phyloP scores from a whole-genome alignment of 2,888 invertebrate species.

The Cheiracanthium punctorium region DNA sequence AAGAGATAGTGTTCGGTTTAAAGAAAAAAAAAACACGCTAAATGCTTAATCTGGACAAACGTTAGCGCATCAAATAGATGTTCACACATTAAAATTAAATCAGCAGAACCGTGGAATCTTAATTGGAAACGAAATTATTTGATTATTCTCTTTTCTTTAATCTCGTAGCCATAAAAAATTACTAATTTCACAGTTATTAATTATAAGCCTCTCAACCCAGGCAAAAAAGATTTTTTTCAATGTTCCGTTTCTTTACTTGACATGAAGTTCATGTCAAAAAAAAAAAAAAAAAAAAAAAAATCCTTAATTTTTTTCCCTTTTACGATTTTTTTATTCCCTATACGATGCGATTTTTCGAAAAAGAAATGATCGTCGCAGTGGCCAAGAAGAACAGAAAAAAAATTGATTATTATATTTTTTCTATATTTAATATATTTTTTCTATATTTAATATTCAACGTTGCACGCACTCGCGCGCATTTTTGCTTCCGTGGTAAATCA shows the following conservation, averaged over 20 bases:
- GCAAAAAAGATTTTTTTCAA: too few species aligned
- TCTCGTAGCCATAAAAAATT: not conserved
- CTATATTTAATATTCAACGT: conserved; percentile 55
- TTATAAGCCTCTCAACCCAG: not conserved
- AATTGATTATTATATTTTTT: too few species aligned
- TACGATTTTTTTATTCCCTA: not conserved
- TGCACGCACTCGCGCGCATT: conserved; percentile 26
- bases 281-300: not conserved
- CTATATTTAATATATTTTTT: conserved; percentile 24
- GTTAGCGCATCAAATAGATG: too few species aligned
- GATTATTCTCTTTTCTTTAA: not conserved
- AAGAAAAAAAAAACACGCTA: too few species aligned
- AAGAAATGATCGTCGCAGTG: not conserved
- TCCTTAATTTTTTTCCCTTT: not conserved
- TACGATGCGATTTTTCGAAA: not conserved
- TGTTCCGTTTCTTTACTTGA: too few species aligned
- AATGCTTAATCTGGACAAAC: too few species aligned
- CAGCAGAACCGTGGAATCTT: too few species aligned
- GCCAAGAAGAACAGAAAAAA: conserved; percentile 8
- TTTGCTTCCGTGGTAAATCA: conserved; percentile 20
- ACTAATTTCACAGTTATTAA: conserved; percentile 1
- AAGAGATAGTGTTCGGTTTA: too few species aligned
- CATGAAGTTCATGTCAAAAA: too few species aligned
- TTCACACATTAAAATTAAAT: too few species aligned
- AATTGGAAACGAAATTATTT: not conserved